Evolutionary conservation across 2,888 invertebrate genomes (phyloP), one percentile per base, ranked within the genome.

Genomic region (Andricus curvator): DNA sequence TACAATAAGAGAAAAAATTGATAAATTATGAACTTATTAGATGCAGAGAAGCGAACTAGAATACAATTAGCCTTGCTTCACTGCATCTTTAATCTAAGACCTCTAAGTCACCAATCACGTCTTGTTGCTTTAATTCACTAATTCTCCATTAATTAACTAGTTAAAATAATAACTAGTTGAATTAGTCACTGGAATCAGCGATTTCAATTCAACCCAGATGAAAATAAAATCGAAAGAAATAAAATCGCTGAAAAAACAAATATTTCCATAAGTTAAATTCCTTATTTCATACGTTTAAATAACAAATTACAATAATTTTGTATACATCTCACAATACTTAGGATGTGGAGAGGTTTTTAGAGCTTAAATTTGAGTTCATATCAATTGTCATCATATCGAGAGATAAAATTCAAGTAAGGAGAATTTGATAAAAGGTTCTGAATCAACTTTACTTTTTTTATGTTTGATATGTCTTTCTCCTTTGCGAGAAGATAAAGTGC

Each of bases 111-210:
- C 82, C 84, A 86, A 85, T 87, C 85, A 84, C 84, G 84, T 86
- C 83, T 86, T 79, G 81, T 85, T 86, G 84, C 80, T 82, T 80
- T 84, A 86, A 87, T 86, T 86, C 84, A 84, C 82, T 87, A 86
- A 86, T 86, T 81, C 79, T 41, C 79, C 80, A 84, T 83, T 87
- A 86, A 87, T 86, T 85, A 82, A 74, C 74, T n/a, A 74, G 56
- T 74, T 74, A 74, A 74, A 56, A 60, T 74, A 74, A 60, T 56
- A 56, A 15, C 56, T 51, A 60, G 56, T 56, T 74, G 56, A 74
- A 74, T 60, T 56, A 60, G 74, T 33, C 37, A 37, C n/a, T 56
- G 51, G 33, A 56, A 74, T 44, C 13, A 41, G 13, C 22, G 1
- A 44, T 74, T 74, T 33, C 6, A 74, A 37, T 74, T 51, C 13